phyloP scores from a whole-genome alignment of 64 coral and sea anemone species.

The Acropora tenuis region DNA sequence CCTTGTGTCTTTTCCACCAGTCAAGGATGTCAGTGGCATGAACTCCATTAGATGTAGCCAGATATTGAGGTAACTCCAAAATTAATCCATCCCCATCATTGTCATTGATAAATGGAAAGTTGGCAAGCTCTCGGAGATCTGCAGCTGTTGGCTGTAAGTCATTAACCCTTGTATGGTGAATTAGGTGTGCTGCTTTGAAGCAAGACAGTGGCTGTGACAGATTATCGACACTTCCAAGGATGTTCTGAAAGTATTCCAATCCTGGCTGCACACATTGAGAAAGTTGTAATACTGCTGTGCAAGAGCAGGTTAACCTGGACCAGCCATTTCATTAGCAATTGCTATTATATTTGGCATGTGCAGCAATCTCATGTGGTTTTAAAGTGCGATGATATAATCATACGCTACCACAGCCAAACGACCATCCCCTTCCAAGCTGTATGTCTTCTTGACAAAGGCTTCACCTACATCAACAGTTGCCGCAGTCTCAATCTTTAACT shows the following conservation, averaged over 20 bases:
- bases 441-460: slow-evolving; percentile 6
- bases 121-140: slow-evolving; percentile 7
- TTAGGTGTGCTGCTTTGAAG: slow-evolving; percentile 22
- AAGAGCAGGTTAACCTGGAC: slow-evolving; percentile 18
- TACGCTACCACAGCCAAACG: background rate
- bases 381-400: background rate
- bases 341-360: background rate
- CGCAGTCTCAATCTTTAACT: background rate
- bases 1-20: slow-evolving; percentile 28
- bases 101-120: slow-evolving; percentile 47
- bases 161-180: slow-evolving; percentile 15
- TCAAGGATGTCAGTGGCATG: slow-evolving; percentile 22
- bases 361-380: slow-evolving; percentile 21
- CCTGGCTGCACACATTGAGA: slow-evolving; percentile 14
- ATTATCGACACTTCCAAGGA: slow-evolving; percentile 6
- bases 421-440: slow-evolving; percentile 15
- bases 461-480: slow-evolving; percentile 8
- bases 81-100: slow-evolving; percentile 17
- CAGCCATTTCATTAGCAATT: slow-evolving; percentile 17
- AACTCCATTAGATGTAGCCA: slow-evolving; percentile 11
- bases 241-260: slow-evolving; percentile 28
- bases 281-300: slow-evolving; percentile 12
- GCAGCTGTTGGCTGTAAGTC: slow-evolving; percentile 15
- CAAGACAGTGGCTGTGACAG: slow-evolving; percentile 21
- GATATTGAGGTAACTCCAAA: slow-evolving; percentile 11